A percentile compares a stretch with the other conserved stretches of the same genome.
These are phyloP conservation scores for Chaetops frenatus DNA, from an alignment of 2,113 vertebrate genomes.

Conservation along the genomic window DNA sequence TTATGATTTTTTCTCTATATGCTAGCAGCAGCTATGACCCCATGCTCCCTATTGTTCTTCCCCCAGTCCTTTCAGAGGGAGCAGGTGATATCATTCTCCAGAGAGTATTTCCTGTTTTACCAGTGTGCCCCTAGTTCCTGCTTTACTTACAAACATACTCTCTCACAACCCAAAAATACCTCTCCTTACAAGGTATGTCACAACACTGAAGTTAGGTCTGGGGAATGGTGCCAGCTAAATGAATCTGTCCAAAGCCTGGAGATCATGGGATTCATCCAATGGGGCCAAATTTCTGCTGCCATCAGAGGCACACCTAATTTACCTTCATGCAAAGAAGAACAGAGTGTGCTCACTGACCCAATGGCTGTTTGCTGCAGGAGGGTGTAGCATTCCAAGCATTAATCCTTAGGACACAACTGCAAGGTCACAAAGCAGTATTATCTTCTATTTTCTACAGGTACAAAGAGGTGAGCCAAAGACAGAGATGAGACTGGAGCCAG, in stretches of 20 bases:
- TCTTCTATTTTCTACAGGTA: background rate
- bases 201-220: background rate
- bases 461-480: background rate
- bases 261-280: background rate
- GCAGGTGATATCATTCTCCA: background rate
- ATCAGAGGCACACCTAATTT: background rate
- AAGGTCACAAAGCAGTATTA: background rate
- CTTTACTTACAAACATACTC: background rate
- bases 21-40: background rate
- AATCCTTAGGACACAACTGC: background rate
- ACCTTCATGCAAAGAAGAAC: background rate
- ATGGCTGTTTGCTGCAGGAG: background rate
- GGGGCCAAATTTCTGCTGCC: background rate
- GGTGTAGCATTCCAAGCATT: background rate
- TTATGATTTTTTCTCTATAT: background rate
- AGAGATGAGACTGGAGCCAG: background rate
- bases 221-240: background rate
- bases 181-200: background rate
- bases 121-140: background rate
- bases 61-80: background rate
- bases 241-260: background rate
- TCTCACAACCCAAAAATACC: background rate
- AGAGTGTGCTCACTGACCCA: background rate
- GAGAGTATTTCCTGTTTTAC: background rate
- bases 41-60: background rate